phyloP scores from a whole-genome alignment of 2,888 invertebrate species.

The Poecilobothrus nobilitatus region DNA sequence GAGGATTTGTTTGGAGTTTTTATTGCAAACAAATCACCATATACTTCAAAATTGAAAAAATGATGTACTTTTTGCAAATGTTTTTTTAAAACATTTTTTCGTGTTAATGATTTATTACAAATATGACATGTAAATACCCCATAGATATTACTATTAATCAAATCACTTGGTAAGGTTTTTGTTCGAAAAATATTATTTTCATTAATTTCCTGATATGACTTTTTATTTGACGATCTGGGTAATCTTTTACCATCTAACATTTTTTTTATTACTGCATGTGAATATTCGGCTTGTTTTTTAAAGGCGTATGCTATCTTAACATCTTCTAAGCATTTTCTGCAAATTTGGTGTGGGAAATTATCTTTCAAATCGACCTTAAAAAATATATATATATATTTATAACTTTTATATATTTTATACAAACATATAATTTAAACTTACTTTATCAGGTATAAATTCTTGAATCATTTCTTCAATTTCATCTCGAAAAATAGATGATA shows the following conservation, averaged over 20 bases:
- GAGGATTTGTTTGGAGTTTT: background rate
- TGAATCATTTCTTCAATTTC: background rate
- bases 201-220: background rate
- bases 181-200: background rate
- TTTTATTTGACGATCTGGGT: background rate
- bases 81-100: background rate
- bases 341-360: background rate
- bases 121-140: background rate
- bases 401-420: background rate
- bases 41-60: background rate
- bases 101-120: background rate
- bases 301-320: background rate
- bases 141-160: background rate
- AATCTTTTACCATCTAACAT: conserved; percentile 2
- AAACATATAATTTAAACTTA: background rate
- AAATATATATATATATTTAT: background rate
- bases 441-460: background rate
- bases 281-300: background rate
- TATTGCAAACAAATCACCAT: background rate
- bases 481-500: background rate
- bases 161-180: background rate
- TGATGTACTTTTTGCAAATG: background rate
- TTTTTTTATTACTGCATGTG: background rate
- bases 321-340: background rate
- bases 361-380: background rate